Evolutionary conservation across 2,888 invertebrate species (phyloP), one percentile per base, ranked within the genome.

Genomic region (Pyrochroa serraticornis): DNA sequence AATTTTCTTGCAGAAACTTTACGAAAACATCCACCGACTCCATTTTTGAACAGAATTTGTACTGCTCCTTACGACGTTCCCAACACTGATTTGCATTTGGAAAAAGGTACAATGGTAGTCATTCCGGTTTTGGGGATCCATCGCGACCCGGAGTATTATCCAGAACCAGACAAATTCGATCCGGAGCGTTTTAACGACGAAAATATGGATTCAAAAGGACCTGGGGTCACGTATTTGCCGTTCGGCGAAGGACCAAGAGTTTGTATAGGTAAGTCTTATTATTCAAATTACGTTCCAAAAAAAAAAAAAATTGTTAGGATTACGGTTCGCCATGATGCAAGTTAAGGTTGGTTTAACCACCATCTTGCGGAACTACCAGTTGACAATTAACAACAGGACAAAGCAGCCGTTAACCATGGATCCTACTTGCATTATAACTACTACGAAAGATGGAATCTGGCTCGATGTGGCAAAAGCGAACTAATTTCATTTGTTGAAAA

Each of bases 241-340:
- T 76, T 77, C 46, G 75, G 75, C n/a, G 73, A 74, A 49, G 77
- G 76, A 8, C 75, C 77, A 1, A 68, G 74, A 45, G 69, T 67
- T 38, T 76, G 76, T 61, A 76, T 77, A 36, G 76, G 75, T 77
- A 67, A 43, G 43, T 41, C 8, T 41, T 48, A 38, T 60, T n/a
- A 46, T 14, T 32, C 46, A 7, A 10, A 3, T n/a, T 45, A n/a
- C n/a, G n/a, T 49, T 56, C 6, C 34, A 48, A 13, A 44, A 39
- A n/a, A 6, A 7, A 8, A n/a, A n/a, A n/a, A n/a, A n/a, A n/a
- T 13, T 47, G 36, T 37, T 13, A 47, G 47, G 47, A 12, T 14
- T 36, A 7, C 39, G 60, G 8, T 60, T 63, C 50, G 60, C 57
- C 7, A 38, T 48, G 10, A 35, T 63, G 50, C 63, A 62, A n/a